Evolutionary conservation across 1,140 invertebrate genomes (phyloP).

Genomic region (Achroia grisella): DNA sequence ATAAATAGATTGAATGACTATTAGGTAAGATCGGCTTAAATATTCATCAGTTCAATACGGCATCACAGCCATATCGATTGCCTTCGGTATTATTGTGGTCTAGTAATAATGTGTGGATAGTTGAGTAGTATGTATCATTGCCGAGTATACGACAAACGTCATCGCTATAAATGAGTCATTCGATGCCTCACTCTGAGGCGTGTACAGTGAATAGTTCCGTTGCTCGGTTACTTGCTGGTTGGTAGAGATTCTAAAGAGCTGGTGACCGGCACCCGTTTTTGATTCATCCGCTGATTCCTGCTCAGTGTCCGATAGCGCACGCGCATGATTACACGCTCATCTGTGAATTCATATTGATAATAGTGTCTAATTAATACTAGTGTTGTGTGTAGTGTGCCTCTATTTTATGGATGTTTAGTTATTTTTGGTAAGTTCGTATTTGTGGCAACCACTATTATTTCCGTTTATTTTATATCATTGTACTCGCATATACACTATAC

Average conservation of each 20-base stretch:
- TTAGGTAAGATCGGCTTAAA: background rate
- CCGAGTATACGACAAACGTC: slow-evolving; percentile 12
- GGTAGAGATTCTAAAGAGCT: slow-evolving; percentile 29
- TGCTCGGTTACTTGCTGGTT: slow-evolving; percentile 8
- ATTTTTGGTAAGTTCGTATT: no score
- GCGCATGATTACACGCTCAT: slow-evolving; percentile 52
- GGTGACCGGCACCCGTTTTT: slow-evolving; percentile 35
- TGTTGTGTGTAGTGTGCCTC: slow-evolving; percentile 28
- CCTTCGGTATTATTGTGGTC: background rate
- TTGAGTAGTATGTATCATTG: background rate
- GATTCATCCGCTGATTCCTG: slow-evolving; percentile 32
- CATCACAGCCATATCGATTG: background rate
- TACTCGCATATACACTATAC: no score
- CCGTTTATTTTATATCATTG: no score
- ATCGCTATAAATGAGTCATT: slow-evolving; percentile 16
- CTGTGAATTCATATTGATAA: slow-evolving; percentile 26
- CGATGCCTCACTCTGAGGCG: background rate
- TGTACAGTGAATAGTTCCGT: background rate
- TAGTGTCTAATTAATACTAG: slow-evolving; percentile 48
- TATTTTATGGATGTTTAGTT: background rate
- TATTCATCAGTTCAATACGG: background rate
- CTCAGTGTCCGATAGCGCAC: slow-evolving; percentile 37
- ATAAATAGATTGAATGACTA: no score
- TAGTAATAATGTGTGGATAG: no score
- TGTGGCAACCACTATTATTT: no score